Conservation (phyloP, 2,797 vertebrate genomes). For the Craterocephalus amniculus region DNA sequence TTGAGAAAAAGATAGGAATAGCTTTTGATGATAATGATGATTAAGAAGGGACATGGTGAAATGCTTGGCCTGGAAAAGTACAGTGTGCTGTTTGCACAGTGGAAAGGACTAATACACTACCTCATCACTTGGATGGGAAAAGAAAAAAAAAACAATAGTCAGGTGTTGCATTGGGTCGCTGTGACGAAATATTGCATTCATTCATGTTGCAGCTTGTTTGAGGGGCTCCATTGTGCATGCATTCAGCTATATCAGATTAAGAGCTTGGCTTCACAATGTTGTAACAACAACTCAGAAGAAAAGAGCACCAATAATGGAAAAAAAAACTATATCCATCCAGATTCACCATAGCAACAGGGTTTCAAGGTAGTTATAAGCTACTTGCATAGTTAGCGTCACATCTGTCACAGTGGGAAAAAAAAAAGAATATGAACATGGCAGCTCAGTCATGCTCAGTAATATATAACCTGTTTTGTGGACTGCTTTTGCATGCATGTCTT, state of each 20-base stretch:
- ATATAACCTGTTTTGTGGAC: conserved; percentile 21
- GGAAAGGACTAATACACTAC: conserved; percentile 10
- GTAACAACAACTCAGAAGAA: conserved; percentile 49
- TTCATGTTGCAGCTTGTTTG: conserved; percentile 51
- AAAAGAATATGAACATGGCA: conserved; percentile 19
- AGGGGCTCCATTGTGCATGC: conserved; percentile 43
- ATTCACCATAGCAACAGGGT: conserved; percentile 23
- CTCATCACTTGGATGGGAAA: conserved; percentile 5
- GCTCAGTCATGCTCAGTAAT: conserved; percentile 32
- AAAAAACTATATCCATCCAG: conserved; percentile 13
- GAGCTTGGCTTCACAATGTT: conserved; percentile 50
- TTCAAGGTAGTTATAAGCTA: conserved; percentile 41
- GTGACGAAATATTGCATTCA: conserved; percentile 42
- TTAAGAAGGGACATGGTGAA: neutral
- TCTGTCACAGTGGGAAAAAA: conserved; percentile 38
- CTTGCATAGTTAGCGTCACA: conserved; percentile 26
- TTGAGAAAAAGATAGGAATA: neutral
- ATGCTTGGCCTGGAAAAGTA: neutral
- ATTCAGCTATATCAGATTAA: conserved; percentile 60
- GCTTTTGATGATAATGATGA: neutral
- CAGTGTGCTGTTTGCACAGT: conserved; percentile 12
- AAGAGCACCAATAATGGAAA: conserved; percentile 40
- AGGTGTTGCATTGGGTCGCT: conserved; percentile 29
- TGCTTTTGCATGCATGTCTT: conserved; percentile 39
- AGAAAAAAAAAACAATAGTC: conserved; percentile 13